A percentile compares a stretch with the other conserved stretches of the same genome.
Evolutionary conservation across 2,888 invertebrate genomes (phyloP).

Genomic region (Troides helena): DNA sequence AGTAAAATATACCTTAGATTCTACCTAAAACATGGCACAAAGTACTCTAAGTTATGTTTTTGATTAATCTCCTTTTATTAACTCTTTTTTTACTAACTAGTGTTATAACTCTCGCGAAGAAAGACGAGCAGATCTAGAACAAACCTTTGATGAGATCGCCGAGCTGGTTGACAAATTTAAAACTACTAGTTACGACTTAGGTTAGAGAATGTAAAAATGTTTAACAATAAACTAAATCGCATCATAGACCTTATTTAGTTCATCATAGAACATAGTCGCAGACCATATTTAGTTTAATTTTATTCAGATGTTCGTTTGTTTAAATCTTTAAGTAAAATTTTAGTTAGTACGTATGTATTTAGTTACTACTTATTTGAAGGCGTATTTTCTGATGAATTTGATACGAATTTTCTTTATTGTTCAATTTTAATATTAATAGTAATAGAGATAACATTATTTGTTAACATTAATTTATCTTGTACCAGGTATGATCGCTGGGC

Average conservation of each 20-base stretch:
- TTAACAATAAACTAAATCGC: not conserved
- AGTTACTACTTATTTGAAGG: no score
- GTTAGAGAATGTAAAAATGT: conserved; percentile 50
- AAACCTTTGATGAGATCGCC: conserved; percentile 55
- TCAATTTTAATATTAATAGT: no score
- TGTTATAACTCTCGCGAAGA: conserved; percentile 40
- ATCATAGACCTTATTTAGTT: no score
- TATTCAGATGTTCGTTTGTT: no score
- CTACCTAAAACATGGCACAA: no score
- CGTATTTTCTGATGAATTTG: no score
- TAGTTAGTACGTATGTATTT: no score
- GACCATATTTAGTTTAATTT: no score
- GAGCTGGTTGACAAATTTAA: conserved; percentile 55
- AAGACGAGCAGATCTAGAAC: conserved; percentile 47
- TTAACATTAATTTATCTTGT: not conserved
- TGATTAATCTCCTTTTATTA: not conserved
- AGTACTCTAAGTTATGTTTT: not conserved
- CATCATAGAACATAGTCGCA: no score
- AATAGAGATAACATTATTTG: not conserved
- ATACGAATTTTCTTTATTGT: no score
- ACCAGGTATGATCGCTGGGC: conserved; percentile 70
- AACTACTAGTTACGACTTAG: conserved; percentile 66
- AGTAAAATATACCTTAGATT: no score
- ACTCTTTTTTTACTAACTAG: conserved; percentile 37
- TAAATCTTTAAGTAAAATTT: no score